Evolutionary conservation across 2,797 vertebrate genomes (phyloP), one percentile per base, ranked within the genome.

Genomic region (Lepilemur septentrionalis): DNA sequence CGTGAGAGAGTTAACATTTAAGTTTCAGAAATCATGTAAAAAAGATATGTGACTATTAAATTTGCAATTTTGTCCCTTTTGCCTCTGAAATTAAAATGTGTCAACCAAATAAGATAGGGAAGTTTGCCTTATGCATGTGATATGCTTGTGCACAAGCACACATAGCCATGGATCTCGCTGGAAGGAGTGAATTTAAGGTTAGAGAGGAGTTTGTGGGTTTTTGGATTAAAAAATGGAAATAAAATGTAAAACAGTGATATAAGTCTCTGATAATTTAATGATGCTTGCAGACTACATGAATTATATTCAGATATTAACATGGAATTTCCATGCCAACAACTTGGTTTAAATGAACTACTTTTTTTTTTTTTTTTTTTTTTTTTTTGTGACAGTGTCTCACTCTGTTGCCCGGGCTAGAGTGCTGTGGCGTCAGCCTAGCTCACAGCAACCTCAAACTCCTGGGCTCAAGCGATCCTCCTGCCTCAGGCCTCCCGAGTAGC

Each of bases 341-440:
- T 91, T 92, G 65, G 23, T 86, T 95, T 96, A 81, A 93, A 61
- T 80, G 46, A 82, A 72, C 30, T 94, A 32, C 28, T 81, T 97
- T 63, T 63, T n/a, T 38, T 38, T 38, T 38, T 38, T 81, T 97
- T 63, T 63, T n/a, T 38, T 38, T 38, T 38, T 38, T 38, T 38
- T 38, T 38, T 38, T 38, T 38, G 38, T 38, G 38, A 38, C 38
- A 38, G 38, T 38, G 38, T 38, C 38, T 38, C 38, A 38, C 38
- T 38, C 38, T 38, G 38, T 38, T 38, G 38, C 38, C 38, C 38
- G 38, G 38, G 38, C 38, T 38, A 38, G 38, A 38, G 38, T 38
- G 38, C 38, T 4, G 38, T 38, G 38, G 38, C 38, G 38, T 38
- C 38, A 38, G 38, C 38, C 38, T 38, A 38, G 38, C 38, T 38